Base-by-base conservation (phyloP, 2,113 vertebrate genomes). In the Rhinolophus sinicus region DNA sequence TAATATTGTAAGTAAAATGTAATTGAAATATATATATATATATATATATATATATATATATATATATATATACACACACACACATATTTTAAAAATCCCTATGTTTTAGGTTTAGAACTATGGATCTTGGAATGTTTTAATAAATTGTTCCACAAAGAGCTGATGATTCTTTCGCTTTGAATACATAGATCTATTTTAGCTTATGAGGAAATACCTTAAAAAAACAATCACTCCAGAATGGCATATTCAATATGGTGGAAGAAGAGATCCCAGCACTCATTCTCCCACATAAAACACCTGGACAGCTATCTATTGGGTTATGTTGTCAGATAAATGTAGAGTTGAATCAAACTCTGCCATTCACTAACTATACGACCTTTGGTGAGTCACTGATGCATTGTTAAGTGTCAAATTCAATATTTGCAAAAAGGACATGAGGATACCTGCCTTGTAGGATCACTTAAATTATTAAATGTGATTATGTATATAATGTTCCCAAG, bases 281-380 rank as follows among this genome's bases (percentile, higher is more conserved):
- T 64, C 60, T 28, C 5, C 9, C 8, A n/a, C 44, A 16, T 30
- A 33, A 76, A 76, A 52, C n/a, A 75, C 33, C 13, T 60, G 14
- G 54, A 28, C 1, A 72, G 16, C 54, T 62, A 52, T 33, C 54
- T 5, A 62, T 8, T 81, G 50, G 15, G 19, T 19, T 80, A 62
- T 65, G 5, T 85, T 40, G 28, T 88, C 35, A 89, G 18, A 72
- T 44, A 83, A 90, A 78, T 72, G 6, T 62, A 86, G 24, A 22
- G 78, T 84, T 95, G n/a, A 95, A 83, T 83, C 4, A 22, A 95
- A 22, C 19, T 86, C 24, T 88, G 13, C 28, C 52, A 78, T 60
- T 96, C 30, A 72, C 52, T 35, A 73, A 69, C 15, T 87, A 4
- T 72, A 78, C 90, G 69, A 78, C 8, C 69, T 85, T 47, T 16